Percentiles rank a stretch among this genome's conserved stretches.
Evolutionary conservation across 2,113 vertebrate genomes (phyloP).

Genomic region (Todiramphus chloris): DNA sequence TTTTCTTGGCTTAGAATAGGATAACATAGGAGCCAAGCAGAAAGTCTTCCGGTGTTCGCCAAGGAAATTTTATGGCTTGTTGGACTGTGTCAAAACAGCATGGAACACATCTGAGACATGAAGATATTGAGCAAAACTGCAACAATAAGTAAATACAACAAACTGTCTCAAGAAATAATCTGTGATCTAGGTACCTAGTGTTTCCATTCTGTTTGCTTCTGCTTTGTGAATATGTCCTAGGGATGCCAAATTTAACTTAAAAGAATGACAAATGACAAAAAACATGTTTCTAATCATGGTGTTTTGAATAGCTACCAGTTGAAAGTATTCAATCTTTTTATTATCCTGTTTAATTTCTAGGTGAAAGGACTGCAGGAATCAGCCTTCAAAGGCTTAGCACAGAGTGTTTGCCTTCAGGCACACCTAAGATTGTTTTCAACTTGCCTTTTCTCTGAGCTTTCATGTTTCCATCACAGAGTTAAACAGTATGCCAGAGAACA

Average conservation of each 20-base stretch:
- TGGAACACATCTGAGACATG: background rate
- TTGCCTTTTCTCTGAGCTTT: slow-evolving; percentile 1
- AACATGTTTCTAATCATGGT: background rate
- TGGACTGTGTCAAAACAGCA: background rate
- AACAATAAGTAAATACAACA: background rate
- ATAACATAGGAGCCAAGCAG: background rate
- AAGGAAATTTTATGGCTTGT: background rate
- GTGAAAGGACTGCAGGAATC: slow-evolving; percentile 10
- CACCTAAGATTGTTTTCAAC: slow-evolving; percentile 11
- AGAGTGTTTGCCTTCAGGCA: slow-evolving; percentile 20
- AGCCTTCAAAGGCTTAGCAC: slow-evolving; percentile 35
- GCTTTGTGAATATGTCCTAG: background rate
- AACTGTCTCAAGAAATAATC: background rate
- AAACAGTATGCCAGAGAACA: background rate
- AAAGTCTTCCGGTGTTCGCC: background rate
- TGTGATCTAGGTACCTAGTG: background rate
- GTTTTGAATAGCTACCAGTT: background rate
- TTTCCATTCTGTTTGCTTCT: background rate
- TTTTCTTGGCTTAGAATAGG: background rate
- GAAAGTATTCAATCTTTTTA: background rate
- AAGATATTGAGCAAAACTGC: background rate
- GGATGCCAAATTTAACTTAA: background rate
- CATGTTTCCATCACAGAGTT: background rate
- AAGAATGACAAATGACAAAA: background rate
- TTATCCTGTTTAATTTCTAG: slow-evolving; percentile 6